A percentile compares a stretch with the other conserved stretches of the same genome.
These are phyloP conservation scores for Amiota mariae DNA, from an alignment of 2,888 invertebrate genomes.

Conservation along the genomic window DNA sequence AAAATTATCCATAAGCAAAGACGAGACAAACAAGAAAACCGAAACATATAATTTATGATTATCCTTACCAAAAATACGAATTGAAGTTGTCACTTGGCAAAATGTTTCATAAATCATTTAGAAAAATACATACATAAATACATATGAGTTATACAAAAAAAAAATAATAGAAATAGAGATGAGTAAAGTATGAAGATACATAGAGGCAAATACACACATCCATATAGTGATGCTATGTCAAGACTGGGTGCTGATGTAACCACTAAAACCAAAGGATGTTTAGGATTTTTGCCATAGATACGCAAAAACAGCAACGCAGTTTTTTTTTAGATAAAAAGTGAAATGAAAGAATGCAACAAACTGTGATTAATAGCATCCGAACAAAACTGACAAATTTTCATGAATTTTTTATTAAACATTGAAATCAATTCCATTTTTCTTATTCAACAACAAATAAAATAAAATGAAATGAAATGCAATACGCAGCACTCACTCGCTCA, in stretches of 20 bases:
- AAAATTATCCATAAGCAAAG: background rate
- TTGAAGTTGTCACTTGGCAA: slow-evolving; percentile 56
- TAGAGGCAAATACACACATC: too few relatives aligned
- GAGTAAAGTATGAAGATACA: background rate
- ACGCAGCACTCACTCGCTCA: background rate
- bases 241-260: background rate
- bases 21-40: slow-evolving; percentile 11
- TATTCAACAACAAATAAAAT: background rate
- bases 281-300: background rate
- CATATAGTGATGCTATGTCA: background rate
- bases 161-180: background rate
- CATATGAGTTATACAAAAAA: slow-evolving; percentile 4
- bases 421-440: slow-evolving; percentile 61
- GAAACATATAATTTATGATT: slow-evolving; percentile 53
- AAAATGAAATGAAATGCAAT: slow-evolving; percentile 23
- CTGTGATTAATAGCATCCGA: slow-evolving; percentile 66
- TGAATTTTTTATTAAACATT: slow-evolving; percentile 69
- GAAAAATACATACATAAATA: background rate
- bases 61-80: slow-evolving; percentile 38
- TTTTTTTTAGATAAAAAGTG: slow-evolving; percentile 57
- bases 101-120: slow-evolving; percentile 61
- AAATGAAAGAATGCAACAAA: slow-evolving; percentile 60
- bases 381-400: slow-evolving; percentile 65
- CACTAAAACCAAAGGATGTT: background rate
- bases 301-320: slow-evolving; percentile 42